Evolutionary conservation across 2,888 invertebrate genomes (phyloP), one percentile per base, ranked within the genome.

Genomic region (Drosophila imparisetae): DNA sequence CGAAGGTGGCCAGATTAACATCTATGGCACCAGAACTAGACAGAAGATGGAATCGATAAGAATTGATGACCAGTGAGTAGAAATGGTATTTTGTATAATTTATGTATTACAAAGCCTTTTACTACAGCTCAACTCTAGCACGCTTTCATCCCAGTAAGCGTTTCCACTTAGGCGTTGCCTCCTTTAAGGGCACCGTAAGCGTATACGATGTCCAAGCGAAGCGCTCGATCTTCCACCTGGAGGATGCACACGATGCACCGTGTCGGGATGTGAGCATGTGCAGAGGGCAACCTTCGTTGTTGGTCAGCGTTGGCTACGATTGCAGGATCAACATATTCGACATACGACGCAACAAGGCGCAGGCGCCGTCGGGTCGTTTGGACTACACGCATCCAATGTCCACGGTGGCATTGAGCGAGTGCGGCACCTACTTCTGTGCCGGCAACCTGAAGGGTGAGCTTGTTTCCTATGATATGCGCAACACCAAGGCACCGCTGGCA

Each of bases 371-470:
- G 36, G 66, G 75, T 8, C 73, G 82, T 0, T 71, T 92, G 24
- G 79, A 65, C 27, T 86, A 90, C 57, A 79, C 86, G 8, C 91
- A 91, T 81, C 93, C 93, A 0, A 58, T 93, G 10, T 93, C 93
- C 0, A 88, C 92, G 3, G 91, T 91, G 36, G 86, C 92, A 0
- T 66, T 92, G 0, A 92, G 92, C 21, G 91, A 92, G 36, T 93
- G 93, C 65, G 93, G 93, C 13, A 91, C 81, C 4, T 93, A 85
- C 62, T 91, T 92, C 42, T 92, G 92, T 75, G 92, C 90, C 2
- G 93, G 93, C 0, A 93, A 92, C 75, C 82, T 93, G 0, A 93
- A 93, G 54, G 93, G 93, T 0, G 93, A 93, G 66, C 75, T 93
- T 0, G 91, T 92, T 4, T 79, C 91, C 10, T 93, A 92, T 64